Percentiles rank a stretch among this genome's conserved stretches.
phyloP scores from a whole-genome alignment of 2,113 vertebrate species.

The human (Homo sapiens) region DNA sequence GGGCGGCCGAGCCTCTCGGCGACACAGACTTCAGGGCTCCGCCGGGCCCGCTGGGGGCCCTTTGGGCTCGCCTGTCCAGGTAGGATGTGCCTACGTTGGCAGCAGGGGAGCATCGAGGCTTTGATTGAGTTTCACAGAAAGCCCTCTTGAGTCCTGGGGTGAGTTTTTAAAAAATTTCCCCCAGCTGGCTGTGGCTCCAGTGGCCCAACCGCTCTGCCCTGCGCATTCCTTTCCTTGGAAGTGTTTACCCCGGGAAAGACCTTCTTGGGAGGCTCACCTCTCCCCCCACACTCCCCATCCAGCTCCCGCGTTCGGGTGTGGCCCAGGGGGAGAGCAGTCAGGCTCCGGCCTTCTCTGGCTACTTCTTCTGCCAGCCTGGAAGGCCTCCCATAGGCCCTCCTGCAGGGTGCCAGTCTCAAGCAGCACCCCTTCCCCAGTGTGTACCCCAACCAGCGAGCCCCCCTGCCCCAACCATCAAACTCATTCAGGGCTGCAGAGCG shows the following conservation, averaged over 20 bases:
- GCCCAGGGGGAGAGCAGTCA: neutral
- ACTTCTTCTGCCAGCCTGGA: neutral
- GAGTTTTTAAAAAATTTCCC: neutral
- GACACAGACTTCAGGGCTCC: neutral
- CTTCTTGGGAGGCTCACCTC: slow-evolving; percentile 27
- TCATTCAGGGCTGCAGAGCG: neutral
- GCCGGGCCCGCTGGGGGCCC: neutral
- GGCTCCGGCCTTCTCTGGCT: neutral
- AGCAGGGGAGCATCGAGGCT: neutral
- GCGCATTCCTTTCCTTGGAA: slow-evolving; percentile 53
- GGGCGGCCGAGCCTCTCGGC: neutral
- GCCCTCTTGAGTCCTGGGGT: neutral
- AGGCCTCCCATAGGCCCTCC: neutral
- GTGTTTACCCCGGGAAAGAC: slow-evolving; percentile 12
- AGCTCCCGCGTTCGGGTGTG: neutral
- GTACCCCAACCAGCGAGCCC: neutral
- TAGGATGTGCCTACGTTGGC: neutral
- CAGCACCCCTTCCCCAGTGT: neutral
- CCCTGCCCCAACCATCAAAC: neutral
- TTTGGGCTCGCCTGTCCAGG: neutral
- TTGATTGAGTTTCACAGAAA: slow-evolving; percentile 41
- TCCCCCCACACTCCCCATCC: neutral
- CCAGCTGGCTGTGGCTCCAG: slow-evolving; percentile 18
- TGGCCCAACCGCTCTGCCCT: slow-evolving; percentile 26
- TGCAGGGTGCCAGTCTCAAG: neutral